Evolutionary conservation across 2,888 invertebrate genomes (phyloP), one percentile per base, ranked within the genome.

Genomic region (Sipha maydis): DNA sequence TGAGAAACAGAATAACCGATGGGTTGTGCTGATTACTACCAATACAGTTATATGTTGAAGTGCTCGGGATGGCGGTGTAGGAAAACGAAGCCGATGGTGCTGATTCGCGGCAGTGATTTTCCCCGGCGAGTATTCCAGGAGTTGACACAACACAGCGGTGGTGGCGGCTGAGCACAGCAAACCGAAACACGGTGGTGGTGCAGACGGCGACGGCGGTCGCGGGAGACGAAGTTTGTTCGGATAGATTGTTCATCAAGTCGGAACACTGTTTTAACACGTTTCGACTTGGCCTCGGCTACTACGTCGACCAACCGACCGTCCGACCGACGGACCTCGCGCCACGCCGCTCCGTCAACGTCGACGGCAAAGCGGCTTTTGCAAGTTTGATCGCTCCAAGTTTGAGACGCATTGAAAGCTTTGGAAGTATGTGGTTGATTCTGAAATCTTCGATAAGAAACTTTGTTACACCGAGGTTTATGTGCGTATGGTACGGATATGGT

Each of bases 361-460:
- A 61, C 61, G 17, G 7, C n/a, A 34, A 31, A 25, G 61, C 75
- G 9, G 38, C 80, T 61, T 84, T 28, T 69, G 4, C 54, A 48
- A 78, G 78, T 56, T 78, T 19, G 54, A 41, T 41, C 77, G 48
- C 5, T n/a, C 41, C 38, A 73, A 79, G 86, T 71, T 78, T 61
- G 54, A 71, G 38, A 31, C 25, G 34, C 54, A 56, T 28, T 48
- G 69, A 34, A 48, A 69, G 61, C 85, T 85, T 56, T 78, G 79
- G 79, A 86, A 86, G 79, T 80, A 86, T 80, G 79, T 8, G 86
- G 86, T 75, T 75, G 86, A 80, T 75, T 80, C 61, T 75, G 73
- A 88, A 88, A 80, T 88, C 61, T 88, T 75, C 73, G 86, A 82
- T 88, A 88, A 88, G 75, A 80, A 88, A 80, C 80, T 80, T 88